Evolutionary conservation across 2,888 invertebrate genomes (phyloP).

Genomic region (Hypsopygia costalis): DNA sequence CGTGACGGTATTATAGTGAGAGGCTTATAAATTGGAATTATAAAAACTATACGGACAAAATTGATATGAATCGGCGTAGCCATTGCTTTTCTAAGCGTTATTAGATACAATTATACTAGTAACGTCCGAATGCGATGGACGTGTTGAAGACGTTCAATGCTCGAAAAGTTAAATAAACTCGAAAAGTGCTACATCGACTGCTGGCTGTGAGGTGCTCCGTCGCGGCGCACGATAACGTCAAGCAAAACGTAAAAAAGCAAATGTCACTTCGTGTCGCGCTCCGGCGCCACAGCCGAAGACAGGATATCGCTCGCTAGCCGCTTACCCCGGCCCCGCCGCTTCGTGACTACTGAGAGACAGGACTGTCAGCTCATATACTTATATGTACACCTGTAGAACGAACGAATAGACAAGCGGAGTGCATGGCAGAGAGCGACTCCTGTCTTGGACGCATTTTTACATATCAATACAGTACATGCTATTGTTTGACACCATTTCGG

Average conservation of each 20-base stretch:
- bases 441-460: constrained; percentile 12
- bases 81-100: constrained; percentile 73
- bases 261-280: constrained; percentile 44
- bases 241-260: constrained; percentile 43
- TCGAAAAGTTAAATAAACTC: constrained; percentile 32
- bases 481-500: constrained; percentile 68
- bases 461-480: constrained; percentile 24
- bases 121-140: constrained; percentile 57
- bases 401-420: background rate
- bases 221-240: constrained; percentile 19
- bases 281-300: constrained; percentile 16
- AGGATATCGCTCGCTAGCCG: constrained; percentile 10
- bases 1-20: constrained; percentile 60
- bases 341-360: background rate
- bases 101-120: constrained; percentile 64
- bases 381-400: background rate
- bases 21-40: constrained; percentile 77
- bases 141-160: constrained; percentile 48
- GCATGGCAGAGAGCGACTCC: constrained; percentile 7
- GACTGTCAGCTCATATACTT: background rate
- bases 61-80: constrained; percentile 79
- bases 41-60: constrained; percentile 78
- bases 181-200: constrained; percentile 41
- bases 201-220: constrained; percentile 35
- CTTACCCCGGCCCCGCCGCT: background rate